Conservation (phyloP, 2,797 vertebrate genomes). For the Coregonus sp. region DNA sequence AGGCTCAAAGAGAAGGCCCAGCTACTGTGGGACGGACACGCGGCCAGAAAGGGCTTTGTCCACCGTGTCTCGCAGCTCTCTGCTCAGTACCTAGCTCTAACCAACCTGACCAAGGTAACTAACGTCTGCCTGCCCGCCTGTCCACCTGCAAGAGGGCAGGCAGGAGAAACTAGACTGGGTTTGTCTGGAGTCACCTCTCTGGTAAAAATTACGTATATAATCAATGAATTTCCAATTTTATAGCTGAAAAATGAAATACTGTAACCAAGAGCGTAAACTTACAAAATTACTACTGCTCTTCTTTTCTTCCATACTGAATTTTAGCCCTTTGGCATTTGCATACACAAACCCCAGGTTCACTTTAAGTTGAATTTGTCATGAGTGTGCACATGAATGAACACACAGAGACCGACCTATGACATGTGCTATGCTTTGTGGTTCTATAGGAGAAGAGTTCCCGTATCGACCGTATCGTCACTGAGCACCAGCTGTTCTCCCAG, state of each 20-base stretch:
- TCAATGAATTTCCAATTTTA: slow-evolving; percentile 29
- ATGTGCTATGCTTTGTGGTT: slow-evolving; percentile 11
- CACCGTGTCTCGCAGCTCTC: slow-evolving; percentile 94
- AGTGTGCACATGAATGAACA: background rate
- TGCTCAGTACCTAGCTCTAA: slow-evolving; percentile 92
- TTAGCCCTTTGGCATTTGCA: background rate
- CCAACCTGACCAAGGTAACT: slow-evolving; percentile 94
- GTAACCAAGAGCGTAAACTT: too few relatives aligned
- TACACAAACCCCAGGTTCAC: background rate
- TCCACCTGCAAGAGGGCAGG: slow-evolving; percentile 64
- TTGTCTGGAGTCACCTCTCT: slow-evolving; percentile 39
- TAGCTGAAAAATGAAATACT: background rate
- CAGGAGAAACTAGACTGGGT: slow-evolving; percentile 45
- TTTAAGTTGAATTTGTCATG: background rate
- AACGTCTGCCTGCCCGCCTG: slow-evolving; percentile 74
- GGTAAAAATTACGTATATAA: slow-evolving; percentile 28
- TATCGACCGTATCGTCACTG: slow-evolving; percentile 87
- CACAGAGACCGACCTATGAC: background rate
- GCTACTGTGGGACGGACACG: slow-evolving; percentile 90
- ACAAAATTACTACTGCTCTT: background rate
- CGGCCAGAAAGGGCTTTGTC: slow-evolving; percentile 92
- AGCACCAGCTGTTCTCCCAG: slow-evolving; percentile 91
- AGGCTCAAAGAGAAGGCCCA: slow-evolving; percentile 95
- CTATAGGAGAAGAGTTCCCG: slow-evolving; percentile 90
- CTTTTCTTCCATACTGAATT: background rate